Base-by-base conservation (phyloP, 2,113 vertebrate genomes). In the Aythya baeri region DNA sequence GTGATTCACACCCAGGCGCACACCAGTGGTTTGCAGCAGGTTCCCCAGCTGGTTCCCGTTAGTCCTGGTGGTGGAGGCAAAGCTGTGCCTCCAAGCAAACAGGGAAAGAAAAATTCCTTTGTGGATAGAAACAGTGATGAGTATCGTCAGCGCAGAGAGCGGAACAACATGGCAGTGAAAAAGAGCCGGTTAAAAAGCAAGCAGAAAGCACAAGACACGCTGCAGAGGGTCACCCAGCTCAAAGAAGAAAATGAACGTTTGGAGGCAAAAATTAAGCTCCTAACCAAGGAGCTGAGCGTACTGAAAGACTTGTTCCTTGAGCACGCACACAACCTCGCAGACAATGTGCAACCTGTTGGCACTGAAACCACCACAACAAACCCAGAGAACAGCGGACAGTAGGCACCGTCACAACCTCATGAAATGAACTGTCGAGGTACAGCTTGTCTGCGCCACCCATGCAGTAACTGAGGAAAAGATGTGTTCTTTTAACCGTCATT, bases 231-330 rank as follows among this genome's bases (percentile, higher is more conserved):
- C 80, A 99, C 99, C 93, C 99, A 99, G 98, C 98, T 99, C 34
- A 99, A 99, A 92, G 99, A 99, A 95, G 99, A 99, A 97, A 99
- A 99, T 26, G 99, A 99, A 98, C 98, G 99, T 6, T 98, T 99
- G 96, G 99, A 99, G 97, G 99, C 99, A 84, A 99, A 99, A 97
- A 99, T 99, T 95, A 99, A 99, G 86, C 98, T 99, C 91, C 98
- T 99, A 84, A 99, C 99, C 86, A 99, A 99, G 97, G 99, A 99
- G 96, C 98, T 99, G 95, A 99, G 99, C 1, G 99, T 99, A 96
- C 98, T 99, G 91, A 99, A 99, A 98, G 99, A 99, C 97, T 98
- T 99, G 92, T 99, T 99, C 98, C 98, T 99, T 31, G 99, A 99
- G 97, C 99, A 99, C 2, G 99, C 99, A 1, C 99, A 99, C 98